Conservation (phyloP, 2,888 invertebrate species). For the Xanthorhoe designata region DNA sequence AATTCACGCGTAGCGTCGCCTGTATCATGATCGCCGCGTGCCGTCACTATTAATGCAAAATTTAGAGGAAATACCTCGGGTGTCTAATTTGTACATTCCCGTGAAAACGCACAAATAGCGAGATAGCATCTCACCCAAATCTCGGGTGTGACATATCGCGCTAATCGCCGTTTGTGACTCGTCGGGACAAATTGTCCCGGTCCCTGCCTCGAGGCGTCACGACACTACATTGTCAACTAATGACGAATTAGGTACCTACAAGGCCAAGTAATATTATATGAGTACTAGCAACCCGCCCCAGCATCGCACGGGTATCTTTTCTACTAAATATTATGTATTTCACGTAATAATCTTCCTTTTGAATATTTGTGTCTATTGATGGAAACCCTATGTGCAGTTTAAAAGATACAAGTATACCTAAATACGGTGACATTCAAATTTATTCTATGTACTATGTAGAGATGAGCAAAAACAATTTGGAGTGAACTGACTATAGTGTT, state of each 20-base stretch:
- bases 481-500: too few relatives aligned
- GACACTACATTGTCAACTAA: neutral
- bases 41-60: neutral
- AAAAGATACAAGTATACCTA: too few relatives aligned
- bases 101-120: neutral
- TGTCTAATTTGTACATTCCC: neutral
- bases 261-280: too few relatives aligned
- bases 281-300: too few relatives aligned
- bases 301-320: too few relatives aligned
- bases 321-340: too few relatives aligned
- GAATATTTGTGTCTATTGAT: too few relatives aligned
- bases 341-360: too few relatives aligned
- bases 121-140: neutral
- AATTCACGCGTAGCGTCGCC: neutral
- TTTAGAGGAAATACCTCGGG: neutral
- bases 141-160: neutral
- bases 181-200: slow-evolving; percentile 3
- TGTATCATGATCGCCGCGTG: neutral
- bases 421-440: too few relatives aligned
- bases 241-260: neutral
- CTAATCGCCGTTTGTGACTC: neutral
- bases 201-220: neutral
- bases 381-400: too few relatives aligned
- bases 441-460: too few relatives aligned
- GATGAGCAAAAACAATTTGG: too few relatives aligned